phyloP scores from a whole-genome alignment of 2,888 invertebrate genomes.

The Drosophila emarginata region DNA sequence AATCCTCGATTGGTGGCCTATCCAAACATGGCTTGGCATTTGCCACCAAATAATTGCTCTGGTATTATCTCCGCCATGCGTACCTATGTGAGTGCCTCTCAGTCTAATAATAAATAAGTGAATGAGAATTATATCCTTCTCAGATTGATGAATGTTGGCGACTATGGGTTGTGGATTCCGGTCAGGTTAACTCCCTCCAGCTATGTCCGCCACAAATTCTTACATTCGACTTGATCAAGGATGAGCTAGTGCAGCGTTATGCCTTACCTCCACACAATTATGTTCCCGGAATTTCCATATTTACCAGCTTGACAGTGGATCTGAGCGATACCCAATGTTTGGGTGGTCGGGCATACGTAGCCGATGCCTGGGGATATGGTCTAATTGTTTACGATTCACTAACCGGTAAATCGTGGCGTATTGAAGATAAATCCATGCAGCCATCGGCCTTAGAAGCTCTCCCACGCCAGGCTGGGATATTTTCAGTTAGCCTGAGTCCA shows the following conservation, averaged over 20 bases:
- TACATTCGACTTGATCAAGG: conserved; percentile 87
- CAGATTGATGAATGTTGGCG: conserved; percentile 86
- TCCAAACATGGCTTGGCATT: conserved; percentile 87
- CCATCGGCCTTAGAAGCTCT: conserved; percentile 81
- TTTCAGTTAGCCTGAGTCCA: conserved; percentile 79
- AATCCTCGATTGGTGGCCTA: conserved; percentile 84
- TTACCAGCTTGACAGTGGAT: conserved; percentile 83
- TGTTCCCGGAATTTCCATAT: conserved; percentile 78
- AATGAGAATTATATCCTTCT: neutral
- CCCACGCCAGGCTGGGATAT: conserved; percentile 75
- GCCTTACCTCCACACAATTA: conserved; percentile 69
- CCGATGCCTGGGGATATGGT: conserved; percentile 85
- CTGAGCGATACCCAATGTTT: conserved; percentile 83
- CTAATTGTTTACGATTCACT: conserved; percentile 85
- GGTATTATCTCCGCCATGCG: conserved; percentile 90
- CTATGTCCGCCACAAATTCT: conserved; percentile 89
- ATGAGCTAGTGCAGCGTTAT: conserved; percentile 83
- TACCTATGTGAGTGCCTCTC: conserved; percentile 85
- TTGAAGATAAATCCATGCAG: conserved; percentile 84
- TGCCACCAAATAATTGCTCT: conserved; percentile 84
- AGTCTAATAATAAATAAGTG: neutral
- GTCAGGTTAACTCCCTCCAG: conserved; percentile 84
- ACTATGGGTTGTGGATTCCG: conserved; percentile 87
- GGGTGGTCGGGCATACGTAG: conserved; percentile 85
- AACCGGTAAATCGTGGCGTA: conserved; percentile 84